These are phyloP conservation scores for Drosophila maculinotata DNA, from an alignment of 2,888 invertebrate genomes.

Conservation along the genomic window DNA sequence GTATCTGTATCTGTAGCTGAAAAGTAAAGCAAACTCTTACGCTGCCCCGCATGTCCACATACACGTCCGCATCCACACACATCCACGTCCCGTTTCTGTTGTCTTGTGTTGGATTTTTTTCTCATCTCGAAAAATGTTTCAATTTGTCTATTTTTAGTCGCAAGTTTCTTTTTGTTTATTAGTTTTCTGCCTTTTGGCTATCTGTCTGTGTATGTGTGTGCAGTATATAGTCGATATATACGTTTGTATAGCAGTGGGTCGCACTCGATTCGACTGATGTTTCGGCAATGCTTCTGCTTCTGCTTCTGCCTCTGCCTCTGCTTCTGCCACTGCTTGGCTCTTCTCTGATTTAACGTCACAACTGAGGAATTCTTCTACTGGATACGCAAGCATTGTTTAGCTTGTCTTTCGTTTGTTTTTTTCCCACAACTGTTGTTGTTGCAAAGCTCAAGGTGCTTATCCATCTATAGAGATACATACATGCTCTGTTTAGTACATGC, in stretches of 20 bases:
- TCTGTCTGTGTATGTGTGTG: constrained; percentile 15
- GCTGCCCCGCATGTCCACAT: constrained; percentile 10
- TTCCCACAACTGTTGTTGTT: constrained; percentile 44
- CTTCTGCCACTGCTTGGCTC: too few species aligned
- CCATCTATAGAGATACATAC: constrained; percentile 2
- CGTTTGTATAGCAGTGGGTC: constrained; percentile 64
- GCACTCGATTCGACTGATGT: constrained; percentile 57
- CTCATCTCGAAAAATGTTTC: constrained; percentile 74
- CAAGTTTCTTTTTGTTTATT: constrained; percentile 80
- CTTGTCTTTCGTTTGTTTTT: constrained; percentile 67
- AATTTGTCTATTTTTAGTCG: constrained; percentile 79
- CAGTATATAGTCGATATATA: constrained; percentile 32
- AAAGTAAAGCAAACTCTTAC: constrained; percentile 47
- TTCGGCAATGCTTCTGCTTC: constrained; percentile 17
- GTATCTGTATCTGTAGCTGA: constrained; percentile 17
- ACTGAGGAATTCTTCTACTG: constrained; percentile 64
- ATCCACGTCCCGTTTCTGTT: constrained; percentile 57
- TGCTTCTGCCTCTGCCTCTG: too few species aligned
- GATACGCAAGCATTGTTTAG: constrained; percentile 65
- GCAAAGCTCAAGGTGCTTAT: constrained; percentile 51
- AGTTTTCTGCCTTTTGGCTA: constrained; percentile 60
- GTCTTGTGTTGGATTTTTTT: constrained; percentile 63
- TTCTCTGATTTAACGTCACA: constrained; percentile 77
- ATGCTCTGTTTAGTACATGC: background rate
- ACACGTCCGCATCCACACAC: constrained; percentile 37